A percentile compares a stretch with the other conserved stretches of the same genome.
Conservation (phyloP, 2,113 vertebrate species). For the Nyctereutes procyonoides region DNA sequence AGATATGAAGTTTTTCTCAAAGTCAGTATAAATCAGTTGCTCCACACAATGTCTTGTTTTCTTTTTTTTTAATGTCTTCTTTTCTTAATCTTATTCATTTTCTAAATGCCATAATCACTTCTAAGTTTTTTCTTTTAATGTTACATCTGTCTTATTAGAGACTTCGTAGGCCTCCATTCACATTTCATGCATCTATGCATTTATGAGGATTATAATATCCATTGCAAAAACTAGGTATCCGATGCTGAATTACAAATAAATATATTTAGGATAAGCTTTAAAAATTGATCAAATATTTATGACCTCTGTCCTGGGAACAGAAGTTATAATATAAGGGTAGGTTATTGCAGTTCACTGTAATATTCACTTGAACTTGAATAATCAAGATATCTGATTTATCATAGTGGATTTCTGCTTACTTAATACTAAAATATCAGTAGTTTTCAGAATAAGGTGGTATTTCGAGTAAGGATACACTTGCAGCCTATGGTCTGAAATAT, state of each 20-base stretch:
- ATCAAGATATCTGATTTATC: neutral
- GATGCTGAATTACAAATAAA: neutral
- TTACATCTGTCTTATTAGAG: neutral
- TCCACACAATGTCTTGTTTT: neutral
- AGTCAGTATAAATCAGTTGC: neutral
- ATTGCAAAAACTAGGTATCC: neutral
- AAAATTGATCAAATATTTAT: conserved; percentile 6
- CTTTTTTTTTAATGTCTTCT: neutral
- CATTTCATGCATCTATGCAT: neutral
- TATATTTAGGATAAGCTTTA: neutral
- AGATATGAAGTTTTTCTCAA: neutral
- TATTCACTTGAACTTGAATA: neutral
- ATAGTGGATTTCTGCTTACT: neutral
- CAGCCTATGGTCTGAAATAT: neutral
- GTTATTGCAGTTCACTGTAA: neutral
- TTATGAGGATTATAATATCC: neutral
- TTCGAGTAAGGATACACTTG: neutral
- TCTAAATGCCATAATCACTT: neutral
- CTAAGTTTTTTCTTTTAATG: neutral
- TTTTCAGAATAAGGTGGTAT: neutral
- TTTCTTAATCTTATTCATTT: neutral
- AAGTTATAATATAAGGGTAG: neutral
- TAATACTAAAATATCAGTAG: neutral
- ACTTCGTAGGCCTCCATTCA: neutral
- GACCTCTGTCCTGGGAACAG: neutral